These are phyloP conservation scores for Diphyllodes magnificus DNA, from an alignment of 2,113 vertebrate genomes.

Conservation along the genomic window DNA sequence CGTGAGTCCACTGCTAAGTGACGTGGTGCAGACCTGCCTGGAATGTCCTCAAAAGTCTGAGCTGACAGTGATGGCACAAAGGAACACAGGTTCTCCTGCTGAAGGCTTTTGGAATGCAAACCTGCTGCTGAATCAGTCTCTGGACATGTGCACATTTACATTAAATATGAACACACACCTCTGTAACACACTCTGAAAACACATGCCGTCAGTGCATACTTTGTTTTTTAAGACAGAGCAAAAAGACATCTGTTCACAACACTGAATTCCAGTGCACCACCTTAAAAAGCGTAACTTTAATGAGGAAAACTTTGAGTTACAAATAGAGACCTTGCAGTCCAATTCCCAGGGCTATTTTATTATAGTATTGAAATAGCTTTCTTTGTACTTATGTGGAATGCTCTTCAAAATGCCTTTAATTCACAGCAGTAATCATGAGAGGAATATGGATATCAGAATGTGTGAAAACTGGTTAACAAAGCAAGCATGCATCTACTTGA, in stretches of 20 bases:
- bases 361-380: not conserved
- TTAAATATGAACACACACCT: not conserved
- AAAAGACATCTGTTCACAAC: not conserved
- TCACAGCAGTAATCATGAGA: not conserved
- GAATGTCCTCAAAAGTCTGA: not conserved
- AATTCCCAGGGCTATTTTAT: not conserved
- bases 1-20: not conserved
- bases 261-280: not conserved
- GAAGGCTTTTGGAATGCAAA: not conserved
- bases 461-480: constrained; percentile 3
- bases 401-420: not conserved
- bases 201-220: not conserved
- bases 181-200: not conserved
- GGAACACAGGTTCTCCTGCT: not conserved
- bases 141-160: not conserved
- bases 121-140: not conserved
- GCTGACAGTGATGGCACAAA: not conserved
- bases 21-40: not conserved
- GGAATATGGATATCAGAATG: not conserved
- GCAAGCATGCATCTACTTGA: constrained; percentile 10
- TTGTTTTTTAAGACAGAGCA: not conserved
- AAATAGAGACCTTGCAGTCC: not conserved
- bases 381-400: not conserved
- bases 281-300: not conserved
- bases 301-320: not conserved